Percentiles rank a stretch among this genome's conserved stretches.
Evolutionary conservation across 2,797 vertebrate species (phyloP).

Genomic region (Kryptolebias ocellatus): DNA sequence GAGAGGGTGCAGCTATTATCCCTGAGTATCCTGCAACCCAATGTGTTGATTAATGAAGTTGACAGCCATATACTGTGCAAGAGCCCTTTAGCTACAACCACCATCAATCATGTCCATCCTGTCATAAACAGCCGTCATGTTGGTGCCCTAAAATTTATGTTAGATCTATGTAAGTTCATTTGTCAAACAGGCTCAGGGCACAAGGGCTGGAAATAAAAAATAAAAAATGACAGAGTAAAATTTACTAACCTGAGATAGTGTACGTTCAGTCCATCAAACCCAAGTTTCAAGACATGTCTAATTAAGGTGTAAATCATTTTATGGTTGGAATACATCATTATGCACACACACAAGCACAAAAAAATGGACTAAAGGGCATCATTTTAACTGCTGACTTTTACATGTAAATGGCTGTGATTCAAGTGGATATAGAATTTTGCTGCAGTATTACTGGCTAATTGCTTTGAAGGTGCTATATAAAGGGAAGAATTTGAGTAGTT

Average conservation of each 20-base stretch:
- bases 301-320: slow-evolving; percentile 19
- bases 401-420: too few species aligned
- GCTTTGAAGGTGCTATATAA: background rate
- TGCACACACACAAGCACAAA: background rate
- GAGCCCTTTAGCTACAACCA: slow-evolving; percentile 6
- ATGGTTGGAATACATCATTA: background rate
- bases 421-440: too few species aligned
- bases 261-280: slow-evolving; percentile 17
- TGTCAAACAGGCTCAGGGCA: slow-evolving; percentile 27
- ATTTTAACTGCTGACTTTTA: too few species aligned
- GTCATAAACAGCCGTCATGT: slow-evolving; percentile 46
- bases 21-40: slow-evolving; percentile 17
- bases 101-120: slow-evolving; percentile 49
- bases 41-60: slow-evolving; percentile 41
- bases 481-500: too few species aligned
- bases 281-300: slow-evolving; percentile 15
- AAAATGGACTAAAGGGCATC: background rate
- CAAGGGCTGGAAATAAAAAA: slow-evolving; percentile 28
- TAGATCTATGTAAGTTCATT: slow-evolving; percentile 52
- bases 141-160: slow-evolving; percentile 51
- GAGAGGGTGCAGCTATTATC: background rate
- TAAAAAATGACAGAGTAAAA: slow-evolving; percentile 35
- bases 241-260: slow-evolving; percentile 27
- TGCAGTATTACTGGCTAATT: too few species aligned
- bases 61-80: slow-evolving; percentile 11